A percentile compares a stretch with the other conserved stretches of the same genome.
phyloP scores from a whole-genome alignment of 2,113 vertebrate species.

The Hyperoodon ampullatus region DNA sequence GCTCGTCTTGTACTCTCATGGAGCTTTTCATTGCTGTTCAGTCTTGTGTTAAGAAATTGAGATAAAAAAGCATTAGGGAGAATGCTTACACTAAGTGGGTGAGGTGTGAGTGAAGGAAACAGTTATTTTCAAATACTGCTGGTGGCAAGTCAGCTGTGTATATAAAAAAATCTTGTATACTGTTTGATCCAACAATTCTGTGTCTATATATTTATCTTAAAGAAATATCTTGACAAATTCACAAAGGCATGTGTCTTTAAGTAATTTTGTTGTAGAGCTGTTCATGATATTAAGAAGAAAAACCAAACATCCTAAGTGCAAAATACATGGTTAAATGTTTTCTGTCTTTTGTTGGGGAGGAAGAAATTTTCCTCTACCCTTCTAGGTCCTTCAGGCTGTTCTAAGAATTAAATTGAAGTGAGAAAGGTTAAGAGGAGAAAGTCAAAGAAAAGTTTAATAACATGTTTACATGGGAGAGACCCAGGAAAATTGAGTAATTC shows the following conservation, averaged over 20 bases:
- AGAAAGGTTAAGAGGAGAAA: background rate
- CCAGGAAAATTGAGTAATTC: background rate
- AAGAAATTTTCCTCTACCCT: background rate
- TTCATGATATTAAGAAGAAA: background rate
- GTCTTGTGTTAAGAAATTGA: conserved; percentile 27
- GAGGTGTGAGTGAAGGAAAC: background rate
- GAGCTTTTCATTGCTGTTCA: background rate
- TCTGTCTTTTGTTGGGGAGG: background rate
- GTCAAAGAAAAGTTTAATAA: background rate
- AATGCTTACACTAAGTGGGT: background rate
- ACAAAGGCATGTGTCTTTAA: background rate
- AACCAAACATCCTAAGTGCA: background rate
- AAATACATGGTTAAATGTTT: conserved; percentile 40
- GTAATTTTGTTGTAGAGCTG: conserved; percentile 28
- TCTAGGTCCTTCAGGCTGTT: background rate
- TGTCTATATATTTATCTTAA: conserved; percentile 45
- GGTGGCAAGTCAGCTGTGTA: background rate
- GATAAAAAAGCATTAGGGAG: background rate
- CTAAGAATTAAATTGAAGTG: background rate
- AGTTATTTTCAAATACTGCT: conserved; percentile 23
- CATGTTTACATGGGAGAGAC: background rate
- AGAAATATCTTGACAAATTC: conserved; percentile 22
- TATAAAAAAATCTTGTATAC: background rate
- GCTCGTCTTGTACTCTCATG: background rate
- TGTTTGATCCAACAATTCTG: background rate